phyloP scores from a whole-genome alignment of 2,888 invertebrate species.

The Microplitis manilae region DNA sequence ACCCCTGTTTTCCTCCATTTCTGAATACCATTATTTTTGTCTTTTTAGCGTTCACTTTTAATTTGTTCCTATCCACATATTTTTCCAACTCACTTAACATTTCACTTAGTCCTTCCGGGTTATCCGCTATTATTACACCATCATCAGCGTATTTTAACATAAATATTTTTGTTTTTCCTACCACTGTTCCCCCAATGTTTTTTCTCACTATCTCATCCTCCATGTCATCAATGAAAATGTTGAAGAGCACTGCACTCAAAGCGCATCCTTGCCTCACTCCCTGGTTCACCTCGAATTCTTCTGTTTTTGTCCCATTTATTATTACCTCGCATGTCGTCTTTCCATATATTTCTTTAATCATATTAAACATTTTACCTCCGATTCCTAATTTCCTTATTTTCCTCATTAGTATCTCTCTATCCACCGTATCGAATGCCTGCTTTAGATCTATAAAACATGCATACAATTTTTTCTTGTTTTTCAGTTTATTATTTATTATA shows the following conservation, averaged over 20 bases:
- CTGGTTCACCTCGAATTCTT: not conserved
- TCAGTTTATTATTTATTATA: not conserved
- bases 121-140: constrained; percentile 43
- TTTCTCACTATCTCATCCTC: constrained; percentile 32
- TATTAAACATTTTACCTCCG: not conserved
- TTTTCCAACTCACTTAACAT: constrained; percentile 35
- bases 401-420: not conserved
- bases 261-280: not conserved
- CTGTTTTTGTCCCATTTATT: not conserved
- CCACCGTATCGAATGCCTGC: not conserved
- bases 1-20: constrained; percentile 31
- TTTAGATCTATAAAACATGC: not conserved
- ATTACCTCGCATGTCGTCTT: too few species aligned
- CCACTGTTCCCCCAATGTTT: constrained; percentile 37
- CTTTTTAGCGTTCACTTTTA: constrained; percentile 39
- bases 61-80: constrained; percentile 31
- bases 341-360: too few species aligned
- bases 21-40: constrained; percentile 43
- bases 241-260: not conserved
- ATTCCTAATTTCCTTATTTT: not conserved
- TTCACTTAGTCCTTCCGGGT: constrained; percentile 29
- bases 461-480: not conserved
- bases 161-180: constrained; percentile 39
- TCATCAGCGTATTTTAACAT: constrained; percentile 43
- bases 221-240: not conserved